A percentile compares a stretch with the other conserved stretches of the same genome.
Conservation (phyloP, 1,140 invertebrate species). For the Andricus grossulariae region DNA sequence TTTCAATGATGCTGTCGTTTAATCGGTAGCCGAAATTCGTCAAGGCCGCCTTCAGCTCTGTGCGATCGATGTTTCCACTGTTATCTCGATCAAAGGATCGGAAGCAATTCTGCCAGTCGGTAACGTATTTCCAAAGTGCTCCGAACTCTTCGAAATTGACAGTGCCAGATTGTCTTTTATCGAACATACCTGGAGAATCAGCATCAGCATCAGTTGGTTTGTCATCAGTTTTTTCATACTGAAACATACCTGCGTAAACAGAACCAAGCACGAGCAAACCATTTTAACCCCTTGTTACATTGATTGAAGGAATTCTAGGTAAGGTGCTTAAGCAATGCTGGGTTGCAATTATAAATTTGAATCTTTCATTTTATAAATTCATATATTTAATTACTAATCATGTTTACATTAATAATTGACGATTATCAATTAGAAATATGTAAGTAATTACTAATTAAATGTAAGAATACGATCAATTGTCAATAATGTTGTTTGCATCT, state of each 20-base stretch:
- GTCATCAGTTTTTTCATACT: constrained; percentile 65
- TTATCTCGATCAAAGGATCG: constrained; percentile 95
- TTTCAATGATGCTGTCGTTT: constrained; percentile 88
- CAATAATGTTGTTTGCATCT: too few species aligned
- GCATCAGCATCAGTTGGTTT: constrained; percentile 34
- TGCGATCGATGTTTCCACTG: constrained; percentile 95
- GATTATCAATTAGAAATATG: too few species aligned
- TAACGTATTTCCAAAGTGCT: constrained; percentile 97
- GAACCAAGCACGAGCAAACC: constrained; percentile 52
- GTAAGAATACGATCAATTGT: too few species aligned
- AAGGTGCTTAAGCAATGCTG: neutral
- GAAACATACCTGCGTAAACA: constrained; percentile 71
- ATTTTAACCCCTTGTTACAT: constrained; percentile 29
- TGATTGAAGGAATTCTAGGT: constrained; percentile 1
- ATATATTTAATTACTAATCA: too few species aligned
- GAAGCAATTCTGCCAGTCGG: constrained; percentile 98
- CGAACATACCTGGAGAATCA: constrained; percentile 94
- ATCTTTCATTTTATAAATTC: too few species aligned
- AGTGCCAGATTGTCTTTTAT: constrained; percentile 90
- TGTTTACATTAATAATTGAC: too few species aligned
- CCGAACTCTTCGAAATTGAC: constrained; percentile 97
- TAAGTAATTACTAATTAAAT: too few species aligned
- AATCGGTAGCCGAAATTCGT: constrained; percentile 95
- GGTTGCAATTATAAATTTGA: too few species aligned
- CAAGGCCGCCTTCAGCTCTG: constrained; percentile 92